A percentile compares a stretch with the other conserved stretches of the same genome.
phyloP scores from a whole-genome alignment of 2,888 invertebrate species.

The Clivina fossor region DNA sequence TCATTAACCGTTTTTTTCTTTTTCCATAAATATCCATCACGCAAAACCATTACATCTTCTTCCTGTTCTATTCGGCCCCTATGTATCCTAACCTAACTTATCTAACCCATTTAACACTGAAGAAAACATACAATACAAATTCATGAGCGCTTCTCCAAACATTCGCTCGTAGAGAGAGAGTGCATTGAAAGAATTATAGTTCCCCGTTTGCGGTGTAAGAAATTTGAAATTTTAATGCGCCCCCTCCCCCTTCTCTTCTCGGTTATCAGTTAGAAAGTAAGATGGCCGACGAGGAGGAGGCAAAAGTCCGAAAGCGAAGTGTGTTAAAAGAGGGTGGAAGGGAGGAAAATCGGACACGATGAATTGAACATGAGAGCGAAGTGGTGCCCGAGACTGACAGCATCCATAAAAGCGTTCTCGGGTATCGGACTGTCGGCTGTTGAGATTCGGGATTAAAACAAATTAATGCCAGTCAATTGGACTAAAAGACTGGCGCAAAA shows the following conservation, averaged over 20 bases:
- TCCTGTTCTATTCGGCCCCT: too few relatives aligned
- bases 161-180: neutral
- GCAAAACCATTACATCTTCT: too few relatives aligned
- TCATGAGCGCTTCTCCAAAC: slow-evolving; percentile 25
- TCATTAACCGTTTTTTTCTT: too few relatives aligned
- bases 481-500: slow-evolving; percentile 21
- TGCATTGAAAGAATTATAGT: slow-evolving; percentile 23
- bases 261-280: too few relatives aligned
- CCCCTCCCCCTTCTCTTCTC: too few relatives aligned
- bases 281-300: too few relatives aligned
- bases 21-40: too few relatives aligned
- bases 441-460: slow-evolving; percentile 34
- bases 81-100: too few relatives aligned
- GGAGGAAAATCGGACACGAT: slow-evolving; percentile 23
- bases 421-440: slow-evolving; percentile 44
- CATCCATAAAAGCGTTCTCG: slow-evolving; percentile 52
- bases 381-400: slow-evolving; percentile 13
- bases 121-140: slow-evolving; percentile 22
- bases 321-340: too few relatives aligned
- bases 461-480: slow-evolving; percentile 35
- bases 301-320: too few relatives aligned
- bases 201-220: slow-evolving; percentile 1
- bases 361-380: slow-evolving; percentile 36
- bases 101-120: too few relatives aligned
- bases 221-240: neutral